These are phyloP conservation scores for Pammene aurita DNA, from an alignment of 2,888 invertebrate genomes.

Conservation along the genomic window DNA sequence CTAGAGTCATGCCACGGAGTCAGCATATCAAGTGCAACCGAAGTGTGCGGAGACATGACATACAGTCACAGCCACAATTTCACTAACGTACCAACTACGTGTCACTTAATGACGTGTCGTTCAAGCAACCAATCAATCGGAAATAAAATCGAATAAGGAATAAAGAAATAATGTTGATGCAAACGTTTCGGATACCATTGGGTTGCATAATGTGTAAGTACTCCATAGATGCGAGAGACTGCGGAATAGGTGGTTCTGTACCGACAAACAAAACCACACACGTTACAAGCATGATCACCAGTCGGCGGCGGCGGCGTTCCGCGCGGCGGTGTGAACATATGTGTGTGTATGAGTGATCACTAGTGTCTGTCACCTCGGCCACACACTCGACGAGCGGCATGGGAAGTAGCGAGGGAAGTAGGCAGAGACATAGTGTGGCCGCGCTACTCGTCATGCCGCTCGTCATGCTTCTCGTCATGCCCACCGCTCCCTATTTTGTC, in stretches of 20 bases:
- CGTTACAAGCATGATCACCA: conserved; percentile 72
- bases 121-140: conserved; percentile 55
- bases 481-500: too few relatives aligned
- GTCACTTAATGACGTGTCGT: conserved; percentile 59
- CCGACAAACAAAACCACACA: conserved; percentile 79
- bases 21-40: conserved; percentile 57
- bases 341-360: conserved; percentile 4
- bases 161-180: conserved; percentile 65
- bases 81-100: conserved; percentile 62
- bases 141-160: conserved; percentile 55
- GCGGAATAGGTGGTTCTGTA: conserved; percentile 81
- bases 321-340: conserved; percentile 17
- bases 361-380: conserved; percentile 10
- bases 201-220: conserved; percentile 82
- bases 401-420: too few relatives aligned
- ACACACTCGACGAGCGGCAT: too few relatives aligned
- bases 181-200: conserved; percentile 78
- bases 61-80: conserved; percentile 81
- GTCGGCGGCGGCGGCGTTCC: conserved; percentile 44
- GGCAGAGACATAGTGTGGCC: too few relatives aligned
- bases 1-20: conserved; percentile 71
- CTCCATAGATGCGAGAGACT: conserved; percentile 81
- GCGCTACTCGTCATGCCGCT: too few relatives aligned
- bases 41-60: conserved; percentile 60
- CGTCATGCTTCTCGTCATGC: too few relatives aligned